Evolutionary conservation across 2,888 invertebrate genomes (phyloP), one percentile per base, ranked within the genome.

Genomic region (Pogonocherus hispidulus): DNA sequence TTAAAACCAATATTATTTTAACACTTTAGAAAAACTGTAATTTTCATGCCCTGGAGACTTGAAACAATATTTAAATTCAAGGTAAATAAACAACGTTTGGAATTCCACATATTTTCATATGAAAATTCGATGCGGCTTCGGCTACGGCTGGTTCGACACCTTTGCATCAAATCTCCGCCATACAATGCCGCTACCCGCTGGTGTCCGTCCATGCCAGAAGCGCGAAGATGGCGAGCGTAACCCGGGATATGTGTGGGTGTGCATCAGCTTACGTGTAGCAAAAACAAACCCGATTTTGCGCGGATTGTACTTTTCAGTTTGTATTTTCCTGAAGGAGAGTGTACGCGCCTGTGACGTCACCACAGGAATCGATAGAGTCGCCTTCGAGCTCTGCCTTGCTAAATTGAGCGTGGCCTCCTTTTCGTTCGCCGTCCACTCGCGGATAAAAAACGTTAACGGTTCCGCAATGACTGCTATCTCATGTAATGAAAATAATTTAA

Each of bases 221-320:
- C 51, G 20, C 46, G 37, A 49, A 49, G 51, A 35, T 37, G 37
- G 59, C 32, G 37, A 62, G 14, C 32, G 19, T 62, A 62, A 49
- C 62, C 62, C 62, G 62, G 62, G 62, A 41, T 47, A 19, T 63
- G 68, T 66, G 71, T 71, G 68, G 71, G 71, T 66, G 71, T 71
- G 68, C 66, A 71, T 60, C 66, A 59, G 63, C 57, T 70, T 63
- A 65, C 67, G 67, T 65, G 70, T 67, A 70, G 57, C 65, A 60
- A 68, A 68, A 71, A 71, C 71, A 71, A 71, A 63, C 60, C 63
- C 37, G 49, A 47, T 47, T 60, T 27, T n/a, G 3, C 63, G 8
- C 18, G 8, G 65, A 57, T 20, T 71, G 65, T 71, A 68, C 66
- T 11, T 19, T 44, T 27, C 37, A 20, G 35, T 49, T 35, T 35